Percentiles rank a stretch among this genome's conserved stretches.
These are phyloP conservation scores for Endomychus coccineus DNA, from an alignment of 2,888 invertebrate genomes.

Conservation along the genomic window DNA sequence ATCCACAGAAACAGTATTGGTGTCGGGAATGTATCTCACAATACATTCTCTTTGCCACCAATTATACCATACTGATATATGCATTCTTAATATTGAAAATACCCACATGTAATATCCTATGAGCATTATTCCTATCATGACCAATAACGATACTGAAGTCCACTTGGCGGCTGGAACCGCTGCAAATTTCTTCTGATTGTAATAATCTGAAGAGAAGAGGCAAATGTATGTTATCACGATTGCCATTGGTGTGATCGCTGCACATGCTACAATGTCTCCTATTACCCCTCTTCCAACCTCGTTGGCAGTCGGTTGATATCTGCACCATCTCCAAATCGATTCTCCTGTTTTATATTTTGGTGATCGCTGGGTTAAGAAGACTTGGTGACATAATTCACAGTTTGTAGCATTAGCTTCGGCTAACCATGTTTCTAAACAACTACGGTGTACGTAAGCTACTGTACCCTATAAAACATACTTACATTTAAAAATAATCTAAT, in stretches of 20 bases:
- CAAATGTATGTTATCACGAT: constrained; percentile 47
- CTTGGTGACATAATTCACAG: constrained; percentile 67
- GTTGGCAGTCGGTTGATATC: constrained; percentile 30
- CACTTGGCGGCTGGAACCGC: constrained; percentile 45
- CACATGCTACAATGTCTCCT: constrained; percentile 51
- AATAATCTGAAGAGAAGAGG: constrained; percentile 47
- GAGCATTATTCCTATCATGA: constrained; percentile 38
- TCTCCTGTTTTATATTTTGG: constrained; percentile 52
- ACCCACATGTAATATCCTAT: constrained; percentile 49
- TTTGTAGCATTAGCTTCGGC: constrained; percentile 62
- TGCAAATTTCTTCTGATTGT: constrained; percentile 43
- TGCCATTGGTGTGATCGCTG: constrained; percentile 52
- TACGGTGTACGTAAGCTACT: constrained; percentile 64
- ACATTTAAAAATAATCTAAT: constrained; percentile 5
- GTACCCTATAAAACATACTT: constrained; percentile 51
- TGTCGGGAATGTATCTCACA: constrained; percentile 41
- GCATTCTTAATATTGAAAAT: constrained; percentile 45
- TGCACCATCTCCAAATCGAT: constrained; percentile 56
- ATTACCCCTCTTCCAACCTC: constrained; percentile 35
- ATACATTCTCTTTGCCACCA: constrained; percentile 51
- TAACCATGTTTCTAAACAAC: constrained; percentile 69
- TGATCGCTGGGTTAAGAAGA: constrained; percentile 57
- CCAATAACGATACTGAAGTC: constrained; percentile 45
- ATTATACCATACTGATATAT: constrained; percentile 48
- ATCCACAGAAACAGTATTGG: too few relatives aligned